phyloP scores from a whole-genome alignment of 2,797 vertebrate genomes.

The Tinamus major region DNA sequence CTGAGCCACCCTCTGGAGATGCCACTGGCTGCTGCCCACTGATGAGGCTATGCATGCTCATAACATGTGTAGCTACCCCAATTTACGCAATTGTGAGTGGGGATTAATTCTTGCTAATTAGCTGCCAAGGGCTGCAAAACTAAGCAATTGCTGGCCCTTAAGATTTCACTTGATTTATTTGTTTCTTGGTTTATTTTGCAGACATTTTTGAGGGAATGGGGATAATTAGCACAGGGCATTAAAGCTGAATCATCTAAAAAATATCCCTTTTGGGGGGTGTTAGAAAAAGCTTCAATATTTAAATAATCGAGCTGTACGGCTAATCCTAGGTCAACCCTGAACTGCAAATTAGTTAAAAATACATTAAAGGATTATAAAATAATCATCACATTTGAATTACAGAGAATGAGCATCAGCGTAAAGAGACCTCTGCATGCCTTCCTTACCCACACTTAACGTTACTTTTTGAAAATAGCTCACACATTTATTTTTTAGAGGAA shows the following conservation, averaged over 20 bases:
- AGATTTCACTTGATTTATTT: not conserved
- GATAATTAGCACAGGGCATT: not conserved
- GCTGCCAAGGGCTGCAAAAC: not conserved
- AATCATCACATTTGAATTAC: not conserved
- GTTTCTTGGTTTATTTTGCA: not conserved
- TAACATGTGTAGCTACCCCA: rapidly evolving
- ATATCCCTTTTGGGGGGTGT: not conserved
- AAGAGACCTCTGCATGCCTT: not conserved
- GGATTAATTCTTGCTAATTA: not conserved
- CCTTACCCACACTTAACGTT: not conserved
- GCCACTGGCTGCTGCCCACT: not conserved
- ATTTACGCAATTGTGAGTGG: not conserved
- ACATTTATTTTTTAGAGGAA: not conserved
- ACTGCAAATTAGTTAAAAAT: constrained; percentile 23
- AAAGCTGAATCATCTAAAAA: not conserved
- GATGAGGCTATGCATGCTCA: not conserved
- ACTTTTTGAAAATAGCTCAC: not conserved
- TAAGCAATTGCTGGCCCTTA: not conserved
- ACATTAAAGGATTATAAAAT: constrained; percentile 33
- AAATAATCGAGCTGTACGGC: not conserved
- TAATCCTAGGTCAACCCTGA: not conserved
- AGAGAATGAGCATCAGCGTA: not conserved
- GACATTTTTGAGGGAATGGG: not conserved
- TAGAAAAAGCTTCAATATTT: constrained; percentile 9
- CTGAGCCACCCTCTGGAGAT: not conserved